phyloP scores from a whole-genome alignment of 2,797 vertebrate genomes.

The Arremon aurantiirostris region DNA sequence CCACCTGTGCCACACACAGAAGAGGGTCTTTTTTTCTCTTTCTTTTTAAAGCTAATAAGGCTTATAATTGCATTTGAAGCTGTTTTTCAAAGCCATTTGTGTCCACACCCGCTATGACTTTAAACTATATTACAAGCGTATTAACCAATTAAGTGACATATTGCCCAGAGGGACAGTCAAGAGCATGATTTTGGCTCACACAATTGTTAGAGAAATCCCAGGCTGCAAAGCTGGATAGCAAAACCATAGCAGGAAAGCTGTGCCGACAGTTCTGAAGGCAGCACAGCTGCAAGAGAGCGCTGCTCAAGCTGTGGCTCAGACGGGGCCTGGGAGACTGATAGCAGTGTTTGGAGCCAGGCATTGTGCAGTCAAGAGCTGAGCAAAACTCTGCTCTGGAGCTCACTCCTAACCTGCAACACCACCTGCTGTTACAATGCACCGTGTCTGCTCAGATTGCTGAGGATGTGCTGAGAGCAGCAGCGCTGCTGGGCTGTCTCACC shows the following conservation, averaged over 20 bases:
- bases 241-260: background rate
- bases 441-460: background rate
- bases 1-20: background rate
- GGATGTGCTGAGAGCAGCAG: background rate
- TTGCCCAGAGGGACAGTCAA: slow-evolving; percentile 46
- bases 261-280: background rate
- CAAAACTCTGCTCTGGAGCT: background rate
- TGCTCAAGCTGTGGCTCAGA: background rate
- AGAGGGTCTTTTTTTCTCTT: background rate
- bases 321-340: slow-evolving; percentile 2
- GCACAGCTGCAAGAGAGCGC: background rate
- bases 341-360: background rate
- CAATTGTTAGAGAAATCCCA: slow-evolving; percentile 36
- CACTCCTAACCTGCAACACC: slow-evolving; percentile 66
- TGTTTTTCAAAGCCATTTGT: slow-evolving; percentile 46
- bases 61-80: slow-evolving; percentile 22
- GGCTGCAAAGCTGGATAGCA: slow-evolving; percentile 21
- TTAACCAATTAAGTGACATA: slow-evolving; percentile 56
- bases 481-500: background rate
- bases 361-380: background rate
- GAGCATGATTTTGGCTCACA: background rate
- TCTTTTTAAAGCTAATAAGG: slow-evolving; percentile 12
- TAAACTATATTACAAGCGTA: background rate
- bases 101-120: background rate
- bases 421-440: slow-evolving; percentile 48